Percentiles rank a stretch among this genome's conserved stretches.
These are phyloP conservation scores for Zoanthus gigantus DNA, from an alignment of 92 coral and sea anemone species.

Conservation along the genomic window DNA sequence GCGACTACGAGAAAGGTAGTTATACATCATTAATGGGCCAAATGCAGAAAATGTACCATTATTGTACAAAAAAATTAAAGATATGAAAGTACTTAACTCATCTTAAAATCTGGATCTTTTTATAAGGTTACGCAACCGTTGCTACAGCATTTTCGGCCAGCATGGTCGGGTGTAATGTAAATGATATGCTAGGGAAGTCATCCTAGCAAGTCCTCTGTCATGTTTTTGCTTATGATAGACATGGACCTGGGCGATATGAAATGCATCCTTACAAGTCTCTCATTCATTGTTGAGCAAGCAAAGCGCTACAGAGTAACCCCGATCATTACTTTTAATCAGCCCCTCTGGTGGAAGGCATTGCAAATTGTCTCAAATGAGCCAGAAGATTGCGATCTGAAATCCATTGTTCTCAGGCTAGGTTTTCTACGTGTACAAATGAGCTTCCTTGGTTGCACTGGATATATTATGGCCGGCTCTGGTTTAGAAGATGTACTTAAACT, in stretches of 20 bases:
- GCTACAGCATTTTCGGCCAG: not conserved
- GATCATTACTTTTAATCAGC: constrained; percentile 66
- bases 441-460: constrained; percentile 59
- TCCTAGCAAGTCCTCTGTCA: constrained; percentile 1
- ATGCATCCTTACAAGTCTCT: constrained; percentile 61
- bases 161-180: constrained; percentile 4
- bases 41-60: not conserved
- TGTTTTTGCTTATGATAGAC: constrained; percentile 4
- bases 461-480: constrained; percentile 64
- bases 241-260: constrained; percentile 66
- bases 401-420: constrained; percentile 61
- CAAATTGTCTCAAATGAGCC: constrained; percentile 53
- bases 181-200: constrained; percentile 7
- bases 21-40: not conserved
- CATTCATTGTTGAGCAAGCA: constrained; percentile 54
- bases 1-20: not conserved
- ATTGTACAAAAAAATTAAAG: not conserved
- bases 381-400: constrained; percentile 36
- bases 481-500: constrained; percentile 54
- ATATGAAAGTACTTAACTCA: not conserved
- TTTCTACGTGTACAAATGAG: constrained; percentile 67
- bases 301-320: constrained; percentile 53
- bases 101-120: not conserved
- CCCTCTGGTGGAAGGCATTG: constrained; percentile 69
- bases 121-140: not conserved